A percentile compares a stretch with the other conserved stretches of the same genome.
Conservation (phyloP, 2,888 invertebrate species). For the Diaphora mendica region DNA sequence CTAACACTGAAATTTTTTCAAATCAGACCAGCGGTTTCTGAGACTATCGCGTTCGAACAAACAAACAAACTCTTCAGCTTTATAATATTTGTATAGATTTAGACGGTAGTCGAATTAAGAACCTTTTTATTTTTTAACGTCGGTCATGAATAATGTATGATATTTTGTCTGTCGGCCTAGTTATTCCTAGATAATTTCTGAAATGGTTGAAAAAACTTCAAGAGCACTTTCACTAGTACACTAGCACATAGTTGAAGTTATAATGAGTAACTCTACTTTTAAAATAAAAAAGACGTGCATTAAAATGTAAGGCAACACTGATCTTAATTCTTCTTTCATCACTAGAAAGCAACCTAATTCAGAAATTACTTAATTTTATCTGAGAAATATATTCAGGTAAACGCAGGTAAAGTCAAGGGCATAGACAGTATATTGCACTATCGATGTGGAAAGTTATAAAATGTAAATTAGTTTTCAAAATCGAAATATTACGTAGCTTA, state of each 20-base stretch:
- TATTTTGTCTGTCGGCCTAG: background rate
- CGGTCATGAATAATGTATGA: background rate
- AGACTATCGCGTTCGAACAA: too few species aligned
- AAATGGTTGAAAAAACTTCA: background rate
- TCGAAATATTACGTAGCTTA: constrained; percentile 14
- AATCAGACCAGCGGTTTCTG: too few species aligned
- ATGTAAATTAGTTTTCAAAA: constrained; percentile 18
- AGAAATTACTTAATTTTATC: background rate
- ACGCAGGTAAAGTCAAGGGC: background rate
- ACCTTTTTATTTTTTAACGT: background rate
- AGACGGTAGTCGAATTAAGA: too few species aligned
- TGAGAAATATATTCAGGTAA: background rate
- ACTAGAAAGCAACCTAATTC: background rate
- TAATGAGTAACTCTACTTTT: background rate
- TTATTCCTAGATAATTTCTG: background rate
- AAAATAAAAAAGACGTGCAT: background rate
- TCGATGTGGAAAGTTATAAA: constrained; percentile 8
- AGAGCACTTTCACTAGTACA: background rate
- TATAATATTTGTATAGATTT: too few species aligned
- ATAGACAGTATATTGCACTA: background rate
- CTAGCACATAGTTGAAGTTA: background rate
- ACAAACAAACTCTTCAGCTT: too few species aligned
- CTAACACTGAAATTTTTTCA: too few species aligned
- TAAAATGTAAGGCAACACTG: background rate
- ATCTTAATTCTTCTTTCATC: background rate